Conservation (phyloP, 23 tunicate species). For the Aplidium turbinatum region DNA sequence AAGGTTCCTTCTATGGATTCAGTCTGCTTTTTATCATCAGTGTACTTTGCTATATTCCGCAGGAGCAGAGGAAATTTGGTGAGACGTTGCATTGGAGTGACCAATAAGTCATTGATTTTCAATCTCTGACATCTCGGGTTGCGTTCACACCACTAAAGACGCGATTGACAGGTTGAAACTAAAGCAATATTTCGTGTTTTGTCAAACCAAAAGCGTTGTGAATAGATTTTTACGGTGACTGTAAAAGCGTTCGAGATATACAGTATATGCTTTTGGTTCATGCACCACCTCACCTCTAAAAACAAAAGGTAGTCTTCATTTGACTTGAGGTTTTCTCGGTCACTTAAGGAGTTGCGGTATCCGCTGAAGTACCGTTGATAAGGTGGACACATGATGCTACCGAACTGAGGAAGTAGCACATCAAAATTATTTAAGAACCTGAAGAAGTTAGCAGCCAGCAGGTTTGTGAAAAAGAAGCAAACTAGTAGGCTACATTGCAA, state of each 20-base stretch:
- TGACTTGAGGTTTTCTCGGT: conserved; percentile 55
- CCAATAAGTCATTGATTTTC: conserved; percentile 54
- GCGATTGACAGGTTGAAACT: too few species aligned
- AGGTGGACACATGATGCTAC: conserved; percentile 60
- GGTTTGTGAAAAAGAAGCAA: background rate
- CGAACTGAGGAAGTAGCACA: conserved; percentile 39
- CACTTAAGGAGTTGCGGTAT: conserved; percentile 48
- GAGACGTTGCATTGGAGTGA: conserved; percentile 66
- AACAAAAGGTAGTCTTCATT: conserved; percentile 48
- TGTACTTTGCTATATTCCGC: conserved; percentile 50
- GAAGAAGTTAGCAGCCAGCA: background rate
- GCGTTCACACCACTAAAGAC: conserved; percentile 85
- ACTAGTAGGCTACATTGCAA: too few species aligned
- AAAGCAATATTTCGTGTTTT: too few species aligned
- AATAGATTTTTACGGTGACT: too few species aligned
- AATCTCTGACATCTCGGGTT: conserved; percentile 63
- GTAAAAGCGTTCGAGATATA: too few species aligned
- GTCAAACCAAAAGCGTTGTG: too few species aligned
- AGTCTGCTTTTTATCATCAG: conserved; percentile 47
- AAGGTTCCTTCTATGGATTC: conserved; percentile 39
- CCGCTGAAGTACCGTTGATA: conserved; percentile 60
- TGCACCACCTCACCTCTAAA: conserved; percentile 60
- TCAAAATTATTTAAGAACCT: background rate
- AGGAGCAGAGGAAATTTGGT: conserved; percentile 67
- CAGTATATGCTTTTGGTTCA: too few species aligned